These are phyloP conservation scores for Gephyroberyx darwinii DNA, from an alignment of 2,797 vertebrate genomes.

Conservation along the genomic window DNA sequence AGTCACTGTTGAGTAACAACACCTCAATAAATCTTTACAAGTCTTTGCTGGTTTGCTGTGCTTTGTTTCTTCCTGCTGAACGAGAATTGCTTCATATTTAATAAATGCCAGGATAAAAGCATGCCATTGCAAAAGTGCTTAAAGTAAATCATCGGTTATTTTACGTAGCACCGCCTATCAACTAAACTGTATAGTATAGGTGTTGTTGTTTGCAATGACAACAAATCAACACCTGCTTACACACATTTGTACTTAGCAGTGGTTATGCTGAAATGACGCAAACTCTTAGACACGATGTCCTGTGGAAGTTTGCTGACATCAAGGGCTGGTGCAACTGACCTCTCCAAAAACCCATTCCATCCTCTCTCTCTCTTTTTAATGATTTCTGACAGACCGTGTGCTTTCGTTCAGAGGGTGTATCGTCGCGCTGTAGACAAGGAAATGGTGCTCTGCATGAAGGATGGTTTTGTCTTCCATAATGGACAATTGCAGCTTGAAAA, in stretches of 20 bases:
- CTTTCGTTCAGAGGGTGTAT: slow-evolving; percentile 51
- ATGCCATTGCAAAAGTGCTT: slow-evolving; percentile 42
- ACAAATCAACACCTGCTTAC: slow-evolving; percentile 29
- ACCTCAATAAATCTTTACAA: slow-evolving; percentile 35
- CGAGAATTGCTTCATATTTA: slow-evolving; percentile 16
- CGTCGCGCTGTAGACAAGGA: slow-evolving; percentile 51
- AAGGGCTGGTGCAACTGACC: slow-evolving; percentile 30
- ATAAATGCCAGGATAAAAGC: slow-evolving; percentile 30
- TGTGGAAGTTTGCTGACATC: slow-evolving; percentile 42
- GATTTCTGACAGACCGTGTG: slow-evolving; percentile 47
- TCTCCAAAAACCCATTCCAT: slow-evolving; percentile 19
- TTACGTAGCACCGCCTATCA: slow-evolving; percentile 7
- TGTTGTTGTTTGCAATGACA: slow-evolving; percentile 29
- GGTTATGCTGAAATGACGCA: slow-evolving; percentile 34
- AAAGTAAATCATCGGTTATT: slow-evolving; percentile 18
- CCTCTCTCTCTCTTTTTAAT: slow-evolving; percentile 20
- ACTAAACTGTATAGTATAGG: slow-evolving; percentile 19
- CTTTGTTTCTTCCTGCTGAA: slow-evolving; percentile 34
- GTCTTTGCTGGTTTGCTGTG: slow-evolving; percentile 55
- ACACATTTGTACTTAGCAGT: slow-evolving; percentile 12
- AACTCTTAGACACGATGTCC: slow-evolving; percentile 23
- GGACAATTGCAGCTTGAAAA: too few relatives aligned
- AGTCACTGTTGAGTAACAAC: slow-evolving; percentile 30
- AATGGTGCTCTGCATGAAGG: slow-evolving; percentile 56
- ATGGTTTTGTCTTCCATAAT: slow-evolving; percentile 19